Evolutionary conservation across 2,888 invertebrate genomes (phyloP), one percentile per base, ranked within the genome.

Genomic region (Meta bourneti): DNA sequence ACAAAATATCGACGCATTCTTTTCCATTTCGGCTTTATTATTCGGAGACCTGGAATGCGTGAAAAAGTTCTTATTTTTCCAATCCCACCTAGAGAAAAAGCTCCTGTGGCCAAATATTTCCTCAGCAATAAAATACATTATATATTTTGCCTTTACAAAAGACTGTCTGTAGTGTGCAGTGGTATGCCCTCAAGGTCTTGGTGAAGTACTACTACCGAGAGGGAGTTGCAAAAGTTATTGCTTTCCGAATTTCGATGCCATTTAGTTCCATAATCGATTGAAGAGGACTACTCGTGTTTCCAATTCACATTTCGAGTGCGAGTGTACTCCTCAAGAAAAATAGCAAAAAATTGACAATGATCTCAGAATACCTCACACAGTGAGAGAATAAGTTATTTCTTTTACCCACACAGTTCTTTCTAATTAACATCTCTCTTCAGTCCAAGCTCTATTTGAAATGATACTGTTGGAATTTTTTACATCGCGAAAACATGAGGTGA

Each of bases 51-150:
- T 34, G 34, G 34, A 34, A 34, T 34, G 34, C 34, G 34, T 34
- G 34, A 34, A 34, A 34, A 34, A 34, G 34, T 34, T 34, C 34
- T 34, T 61, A 61, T 61, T 61, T n/a, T 61, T 61, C 16, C 61
- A 9, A 16, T 16, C 61, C 11, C 61, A 9, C 61, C 13, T 6
- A 79, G 20, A 79, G 20, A 79, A 61, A 79, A 51, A 77, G 77
- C 19, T 51, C 77, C 77, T 16, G 51, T 19, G 51, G 77, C 77
- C 19, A 77, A 51, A 11, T 19, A 77, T 79, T 79, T 79, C 61
- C 61, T 34, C 79, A 34, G 54, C 79, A 79, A 79, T 79, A 79
- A 79, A 79, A 79, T 61, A 79, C 61, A 79, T 79, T 79, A 51
- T 51, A 51, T 77, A 51, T 77, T 61, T 61, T 61, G 54, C 79